Evolutionary conservation across 2,888 invertebrate species (phyloP).

Genomic region (Listrodromus nycthemerus): DNA sequence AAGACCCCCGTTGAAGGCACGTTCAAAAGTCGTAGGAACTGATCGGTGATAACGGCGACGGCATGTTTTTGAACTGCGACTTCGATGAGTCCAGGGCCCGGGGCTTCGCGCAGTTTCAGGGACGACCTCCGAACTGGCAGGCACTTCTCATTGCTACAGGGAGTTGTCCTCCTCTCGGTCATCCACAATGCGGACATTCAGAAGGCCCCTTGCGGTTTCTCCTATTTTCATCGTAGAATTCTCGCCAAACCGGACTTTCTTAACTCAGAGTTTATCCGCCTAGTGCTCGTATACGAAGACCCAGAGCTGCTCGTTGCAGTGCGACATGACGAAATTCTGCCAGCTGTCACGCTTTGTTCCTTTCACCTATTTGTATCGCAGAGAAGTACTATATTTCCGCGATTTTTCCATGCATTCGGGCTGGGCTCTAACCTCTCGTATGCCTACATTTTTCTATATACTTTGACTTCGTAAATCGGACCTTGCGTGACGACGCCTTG

Average conservation of each 20-base stretch:
- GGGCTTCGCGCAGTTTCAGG: too few relatives aligned
- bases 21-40: too few relatives aligned
- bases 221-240: too few relatives aligned
- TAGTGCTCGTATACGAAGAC: constrained; percentile 66
- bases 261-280: constrained; percentile 44
- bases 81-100: too few relatives aligned
- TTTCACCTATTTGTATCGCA: constrained; percentile 42
- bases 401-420: not conserved
- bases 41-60: too few relatives aligned
- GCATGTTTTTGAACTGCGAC: too few relatives aligned
- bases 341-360: constrained; percentile 30
- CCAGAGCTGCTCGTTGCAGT: constrained; percentile 62
- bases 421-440: constrained; percentile 23
- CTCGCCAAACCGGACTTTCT: too few relatives aligned
- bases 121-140: not conserved
- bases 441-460: constrained; percentile 31
- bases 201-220: too few relatives aligned
- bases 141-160: too few relatives aligned
- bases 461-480: constrained; percentile 62
- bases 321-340: constrained; percentile 59
- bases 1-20: constrained; percentile 45
- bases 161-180: not conserved
- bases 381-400: constrained; percentile 32
- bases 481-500: constrained; percentile 54
- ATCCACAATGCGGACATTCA: too few relatives aligned